Evolutionary conservation across 2,113 vertebrate genomes (phyloP).

Genomic region (Platichthys flesus): DNA sequence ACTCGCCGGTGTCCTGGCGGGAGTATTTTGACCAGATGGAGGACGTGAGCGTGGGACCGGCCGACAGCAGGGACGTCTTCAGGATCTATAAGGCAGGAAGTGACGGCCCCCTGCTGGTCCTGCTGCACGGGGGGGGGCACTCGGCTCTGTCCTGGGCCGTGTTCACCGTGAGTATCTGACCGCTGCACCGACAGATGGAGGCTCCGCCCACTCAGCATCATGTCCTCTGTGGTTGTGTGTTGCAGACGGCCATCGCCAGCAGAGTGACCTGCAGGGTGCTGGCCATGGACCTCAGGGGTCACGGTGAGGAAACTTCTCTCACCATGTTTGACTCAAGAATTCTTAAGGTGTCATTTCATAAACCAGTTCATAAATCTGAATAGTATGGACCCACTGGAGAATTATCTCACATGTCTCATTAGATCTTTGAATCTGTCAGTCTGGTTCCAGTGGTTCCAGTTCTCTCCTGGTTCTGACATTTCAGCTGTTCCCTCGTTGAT

Average conservation of each 20-base stretch:
- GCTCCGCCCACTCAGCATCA: background rate
- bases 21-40: slow-evolving; percentile 79
- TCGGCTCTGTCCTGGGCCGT: slow-evolving; percentile 79
- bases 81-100: slow-evolving; percentile 69
- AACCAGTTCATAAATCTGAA: too few species aligned
- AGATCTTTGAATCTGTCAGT: too few species aligned
- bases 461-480: too few species aligned
- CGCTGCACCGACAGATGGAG: background rate
- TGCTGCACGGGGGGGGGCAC: slow-evolving; percentile 79
- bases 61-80: slow-evolving; percentile 70
- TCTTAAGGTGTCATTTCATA: too few species aligned
- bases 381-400: too few species aligned
- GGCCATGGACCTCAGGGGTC: slow-evolving; percentile 79
- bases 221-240: background rate
- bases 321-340: too few species aligned
- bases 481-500: too few species aligned
- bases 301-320: slow-evolving; percentile 63
- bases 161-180: slow-evolving; percentile 65
- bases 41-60: slow-evolving; percentile 67
- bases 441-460: too few species aligned
- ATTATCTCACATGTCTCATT: too few species aligned
- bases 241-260: slow-evolving; percentile 68
- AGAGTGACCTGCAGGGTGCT: slow-evolving; percentile 75
- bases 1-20: slow-evolving; percentile 77
- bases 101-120: slow-evolving; percentile 74